Evolutionary conservation across 2,888 invertebrate species (phyloP), one percentile per base, ranked within the genome.

Genomic region (Deilephila porcellus): DNA sequence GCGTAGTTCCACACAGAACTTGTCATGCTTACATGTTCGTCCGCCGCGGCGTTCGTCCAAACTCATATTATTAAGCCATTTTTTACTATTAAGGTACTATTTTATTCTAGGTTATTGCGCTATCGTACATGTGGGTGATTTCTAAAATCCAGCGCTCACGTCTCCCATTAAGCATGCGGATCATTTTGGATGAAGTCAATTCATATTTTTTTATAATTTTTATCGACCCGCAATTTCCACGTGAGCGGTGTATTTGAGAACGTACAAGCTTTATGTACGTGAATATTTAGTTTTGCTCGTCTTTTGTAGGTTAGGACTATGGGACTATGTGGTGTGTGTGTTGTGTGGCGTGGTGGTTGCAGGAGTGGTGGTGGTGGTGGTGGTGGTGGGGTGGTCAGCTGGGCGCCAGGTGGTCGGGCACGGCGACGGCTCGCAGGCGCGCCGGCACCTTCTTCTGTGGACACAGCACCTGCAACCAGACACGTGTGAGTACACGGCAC

Each of bases 381-480:
- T 78, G 75, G 70, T 81, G 60, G 75, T 29, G 80, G 63, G 79
- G 78, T 62, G 81, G 78, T 60, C 82, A 80, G 75, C 85, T 88
- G 97, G 94, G 87, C 25, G 64, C 67, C 19, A 97, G 95, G 93
- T 97, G 97, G 85, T 97, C 97, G 81, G 97, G 97, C 80, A 98
- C 96, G 73, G 97, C 97, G 82, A 98, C 96, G 72, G 97, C 97
- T 81, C 96, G 96, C 75, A 97, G 96, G 76, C 98, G 95, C 14
- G 97, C 96, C 73, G 97, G 97, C 83, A 97, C 96, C 87, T 98
- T 98, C 95, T 98, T 98, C 96, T 97, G 95, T 0, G 96, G 96
- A 80, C 90, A 92, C 76, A 89, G 83, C 73, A 88, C 83, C 91
- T 92, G 86, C 14, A 45, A 11, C 11, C 45, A 45, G 11, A 45